A percentile compares a stretch with the other conserved stretches of the same genome.
Evolutionary conservation across 2,113 vertebrate genomes (phyloP).

Genomic region (Deroptyus accipitrinus): DNA sequence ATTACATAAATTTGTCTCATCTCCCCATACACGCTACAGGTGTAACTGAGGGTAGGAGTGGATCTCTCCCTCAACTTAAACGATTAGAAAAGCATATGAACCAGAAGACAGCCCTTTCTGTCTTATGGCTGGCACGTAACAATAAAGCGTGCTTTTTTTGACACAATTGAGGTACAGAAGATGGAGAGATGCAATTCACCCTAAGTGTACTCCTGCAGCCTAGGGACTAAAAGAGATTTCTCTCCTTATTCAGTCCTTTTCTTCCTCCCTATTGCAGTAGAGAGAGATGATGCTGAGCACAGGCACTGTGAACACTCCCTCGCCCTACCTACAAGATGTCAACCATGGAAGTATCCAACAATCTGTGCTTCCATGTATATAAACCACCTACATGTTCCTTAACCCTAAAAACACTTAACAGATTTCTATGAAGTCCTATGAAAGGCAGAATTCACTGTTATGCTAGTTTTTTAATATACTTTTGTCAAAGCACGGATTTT

Average conservation of each 20-base stretch:
- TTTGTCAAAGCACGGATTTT: neutral
- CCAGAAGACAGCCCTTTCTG: neutral
- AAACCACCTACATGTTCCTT: neutral
- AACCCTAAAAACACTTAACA: neutral
- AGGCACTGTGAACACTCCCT: neutral
- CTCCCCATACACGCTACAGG: neutral
- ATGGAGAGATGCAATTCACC: neutral
- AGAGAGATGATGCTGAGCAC: neutral
- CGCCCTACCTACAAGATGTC: neutral
- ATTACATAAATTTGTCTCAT: neutral
- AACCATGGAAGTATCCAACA: rapidly evolving
- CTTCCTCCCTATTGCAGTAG: neutral
- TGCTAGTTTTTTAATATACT: neutral
- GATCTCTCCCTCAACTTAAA: rapidly evolving
- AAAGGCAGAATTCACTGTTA: neutral
- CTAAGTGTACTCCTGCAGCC: neutral
- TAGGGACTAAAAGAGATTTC: neutral
- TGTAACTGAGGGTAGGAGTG: neutral
- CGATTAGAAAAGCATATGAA: neutral
- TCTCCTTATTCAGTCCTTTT: neutral
- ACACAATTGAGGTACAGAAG: neutral
- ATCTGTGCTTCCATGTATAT: neutral
- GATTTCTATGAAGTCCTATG: neutral
- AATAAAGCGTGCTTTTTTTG: neutral
- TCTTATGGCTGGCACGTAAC: neutral